These are phyloP conservation scores for Hippocampus barbouri DNA, from an alignment of 2,113 vertebrate species.

Conservation along the genomic window DNA sequence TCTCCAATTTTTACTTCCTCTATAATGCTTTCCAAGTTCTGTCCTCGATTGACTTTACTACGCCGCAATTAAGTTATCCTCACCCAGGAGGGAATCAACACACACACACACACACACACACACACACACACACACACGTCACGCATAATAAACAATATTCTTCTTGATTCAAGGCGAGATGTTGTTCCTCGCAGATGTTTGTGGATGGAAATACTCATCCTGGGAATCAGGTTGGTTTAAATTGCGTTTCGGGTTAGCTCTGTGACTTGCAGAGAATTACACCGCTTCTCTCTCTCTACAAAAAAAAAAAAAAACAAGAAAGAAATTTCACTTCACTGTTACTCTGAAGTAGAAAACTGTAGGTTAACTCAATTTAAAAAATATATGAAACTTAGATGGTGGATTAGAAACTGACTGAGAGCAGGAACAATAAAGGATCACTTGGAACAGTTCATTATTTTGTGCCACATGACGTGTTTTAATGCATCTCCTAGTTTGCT, in stretches of 20 bases:
- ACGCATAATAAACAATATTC: background rate
- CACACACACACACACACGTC: background rate
- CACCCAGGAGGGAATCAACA: background rate
- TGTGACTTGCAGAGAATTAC: background rate
- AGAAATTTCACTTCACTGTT: background rate
- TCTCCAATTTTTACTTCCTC: background rate
- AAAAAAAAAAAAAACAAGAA: background rate
- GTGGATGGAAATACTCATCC: background rate
- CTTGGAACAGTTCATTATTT: background rate
- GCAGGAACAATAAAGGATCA: no score
- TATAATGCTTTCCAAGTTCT: background rate
- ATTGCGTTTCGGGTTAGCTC: constrained; percentile 11
- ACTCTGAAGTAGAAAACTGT: background rate
- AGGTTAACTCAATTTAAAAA: background rate
- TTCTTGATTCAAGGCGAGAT: background rate
- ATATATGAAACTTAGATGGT: background rate
- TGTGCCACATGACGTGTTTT: background rate
- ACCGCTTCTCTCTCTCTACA: background rate
- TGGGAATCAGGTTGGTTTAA: background rate
- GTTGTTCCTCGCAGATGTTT: constrained; percentile 5
- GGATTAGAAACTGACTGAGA: background rate
- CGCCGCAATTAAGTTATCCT: no score
- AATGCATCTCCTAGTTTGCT: background rate
- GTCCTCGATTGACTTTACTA: background rate
- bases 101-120: background rate